A percentile compares a stretch with the other conserved stretches of the same genome.
Conservation (phyloP, 2,888 invertebrate species). For the Catocala nupta region DNA sequence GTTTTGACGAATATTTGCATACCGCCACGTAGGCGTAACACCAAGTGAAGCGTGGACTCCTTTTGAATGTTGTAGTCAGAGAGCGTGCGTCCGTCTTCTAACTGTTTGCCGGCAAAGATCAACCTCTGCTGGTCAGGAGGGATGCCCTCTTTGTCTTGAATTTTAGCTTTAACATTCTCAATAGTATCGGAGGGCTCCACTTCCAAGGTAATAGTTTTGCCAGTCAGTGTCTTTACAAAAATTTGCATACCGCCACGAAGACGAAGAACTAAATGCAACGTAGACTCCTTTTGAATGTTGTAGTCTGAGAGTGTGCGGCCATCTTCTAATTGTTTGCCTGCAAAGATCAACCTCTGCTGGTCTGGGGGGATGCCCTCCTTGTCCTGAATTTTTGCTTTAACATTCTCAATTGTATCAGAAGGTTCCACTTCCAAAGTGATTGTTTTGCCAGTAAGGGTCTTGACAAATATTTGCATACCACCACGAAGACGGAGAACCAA, state of each 20-base stretch:
- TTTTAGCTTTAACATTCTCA: too few relatives aligned
- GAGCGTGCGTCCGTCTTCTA: too few relatives aligned
- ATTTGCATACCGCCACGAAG: conserved; percentile 47
- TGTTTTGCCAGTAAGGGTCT: conserved; percentile 42
- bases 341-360: conserved; percentile 52
- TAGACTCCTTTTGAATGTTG: conserved; percentile 44
- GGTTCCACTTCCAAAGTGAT: conserved; percentile 41
- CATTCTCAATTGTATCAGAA: conserved; percentile 45
- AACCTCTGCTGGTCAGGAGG: too few relatives aligned
- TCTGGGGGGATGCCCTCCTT: conserved; percentile 55
- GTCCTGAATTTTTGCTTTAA: conserved; percentile 49
- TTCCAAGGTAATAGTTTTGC: too few relatives aligned
- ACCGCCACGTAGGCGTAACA: too few relatives aligned
- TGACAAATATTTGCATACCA: conserved; percentile 62
- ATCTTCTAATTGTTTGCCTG: conserved; percentile 43
- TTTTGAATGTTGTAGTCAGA: too few relatives aligned
- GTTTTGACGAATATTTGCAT: too few relatives aligned
- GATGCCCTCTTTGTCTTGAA: too few relatives aligned
- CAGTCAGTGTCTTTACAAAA: conserved; percentile 26
- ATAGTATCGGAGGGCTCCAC: too few relatives aligned
- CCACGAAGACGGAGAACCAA: too few relatives aligned
- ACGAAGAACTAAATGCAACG: conserved; percentile 35
- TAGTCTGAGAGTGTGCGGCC: conserved; percentile 39
- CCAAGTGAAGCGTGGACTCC: too few relatives aligned
- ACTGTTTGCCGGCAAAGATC: too few relatives aligned